Evolutionary conservation across 2,113 vertebrate genomes (phyloP).

Genomic region (Choloepus hoffmanni): DNA sequence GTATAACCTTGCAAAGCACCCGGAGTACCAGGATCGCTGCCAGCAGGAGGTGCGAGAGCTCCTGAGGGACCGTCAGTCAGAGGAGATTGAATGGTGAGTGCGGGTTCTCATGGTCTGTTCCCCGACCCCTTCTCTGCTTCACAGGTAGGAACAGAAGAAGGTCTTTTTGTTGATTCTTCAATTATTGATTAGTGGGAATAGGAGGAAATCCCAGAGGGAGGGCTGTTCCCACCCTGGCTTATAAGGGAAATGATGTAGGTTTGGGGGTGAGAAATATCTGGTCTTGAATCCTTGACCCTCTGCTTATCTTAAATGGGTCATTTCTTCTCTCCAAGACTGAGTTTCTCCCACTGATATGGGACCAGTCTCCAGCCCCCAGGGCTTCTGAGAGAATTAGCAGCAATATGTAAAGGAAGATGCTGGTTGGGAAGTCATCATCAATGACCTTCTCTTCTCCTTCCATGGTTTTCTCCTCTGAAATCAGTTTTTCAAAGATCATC

Average conservation of each 20-base stretch:
- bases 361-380: neutral
- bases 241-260: neutral
- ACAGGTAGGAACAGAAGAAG: no score
- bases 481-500: neutral
- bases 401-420: neutral
- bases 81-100: conserved; percentile 79
- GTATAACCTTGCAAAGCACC: conserved; percentile 80
- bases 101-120: neutral
- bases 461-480: neutral
- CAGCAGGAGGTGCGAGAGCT: conserved; percentile 74
- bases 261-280: neutral
- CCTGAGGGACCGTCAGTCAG: conserved; percentile 66
- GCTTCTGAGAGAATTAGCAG: neutral
- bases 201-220: neutral
- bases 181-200: neutral
- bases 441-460: neutral
- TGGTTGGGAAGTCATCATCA: neutral
- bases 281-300: neutral
- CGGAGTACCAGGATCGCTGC: conserved; percentile 80
- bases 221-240: neutral
- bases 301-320: neutral
- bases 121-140: neutral
- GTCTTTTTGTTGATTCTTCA: neutral
- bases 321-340: neutral
- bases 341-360: neutral